phyloP scores from a whole-genome alignment of 2,797 vertebrate genomes.

The Falco concolor region DNA sequence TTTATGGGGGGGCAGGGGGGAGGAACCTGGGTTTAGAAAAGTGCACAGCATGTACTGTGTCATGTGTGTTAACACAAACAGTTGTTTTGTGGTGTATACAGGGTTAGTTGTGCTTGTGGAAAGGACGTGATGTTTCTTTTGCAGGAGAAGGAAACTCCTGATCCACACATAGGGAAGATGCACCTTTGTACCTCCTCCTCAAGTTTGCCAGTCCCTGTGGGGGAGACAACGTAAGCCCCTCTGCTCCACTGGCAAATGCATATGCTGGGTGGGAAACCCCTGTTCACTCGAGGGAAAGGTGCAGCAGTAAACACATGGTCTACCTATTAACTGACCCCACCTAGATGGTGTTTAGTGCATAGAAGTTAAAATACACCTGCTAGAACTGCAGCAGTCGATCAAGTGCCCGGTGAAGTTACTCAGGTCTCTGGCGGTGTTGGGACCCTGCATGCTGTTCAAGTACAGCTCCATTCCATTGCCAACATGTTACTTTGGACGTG shows the following conservation, averaged over 20 bases:
- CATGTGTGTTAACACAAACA: background rate
- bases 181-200: background rate
- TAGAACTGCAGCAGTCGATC: background rate
- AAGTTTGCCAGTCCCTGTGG: too few species aligned
- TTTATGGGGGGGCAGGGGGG: background rate
- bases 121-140: background rate
- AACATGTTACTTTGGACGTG: rapidly evolving
- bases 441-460: rapidly evolving
- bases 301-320: background rate
- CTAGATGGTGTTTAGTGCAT: rapidly evolving
- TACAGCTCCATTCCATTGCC: background rate
- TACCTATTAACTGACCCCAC: rapidly evolving
- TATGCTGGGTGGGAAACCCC: background rate
- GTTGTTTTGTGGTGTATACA: background rate
- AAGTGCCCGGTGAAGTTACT: background rate
- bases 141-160: background rate
- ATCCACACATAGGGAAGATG: background rate
- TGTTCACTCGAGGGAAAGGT: background rate
- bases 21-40: background rate
- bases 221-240: background rate
- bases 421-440: rapidly evolving
- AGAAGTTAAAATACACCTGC: background rate
- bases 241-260: rapidly evolving
- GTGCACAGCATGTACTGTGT: background rate
- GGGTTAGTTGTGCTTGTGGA: background rate